These are phyloP conservation scores for Lepidochrysops patricia DNA, from an alignment of 2,888 invertebrate genomes.

Conservation along the genomic window DNA sequence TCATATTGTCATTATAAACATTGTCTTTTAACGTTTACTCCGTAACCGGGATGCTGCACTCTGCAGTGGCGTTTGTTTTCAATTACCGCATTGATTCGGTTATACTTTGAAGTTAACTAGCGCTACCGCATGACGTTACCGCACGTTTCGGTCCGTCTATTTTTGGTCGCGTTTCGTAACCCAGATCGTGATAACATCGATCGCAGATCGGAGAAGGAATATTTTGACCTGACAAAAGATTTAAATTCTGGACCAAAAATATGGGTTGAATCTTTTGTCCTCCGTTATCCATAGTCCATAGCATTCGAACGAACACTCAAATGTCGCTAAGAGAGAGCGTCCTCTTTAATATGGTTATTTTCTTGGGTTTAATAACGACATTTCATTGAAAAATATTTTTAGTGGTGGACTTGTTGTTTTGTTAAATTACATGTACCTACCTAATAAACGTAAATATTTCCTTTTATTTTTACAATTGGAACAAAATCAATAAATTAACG, in stretches of 20 bases:
- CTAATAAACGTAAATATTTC: not conserved
- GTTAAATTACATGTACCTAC: not conserved
- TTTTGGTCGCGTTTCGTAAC: slow-evolving; percentile 10
- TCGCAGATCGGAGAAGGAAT: not conserved
- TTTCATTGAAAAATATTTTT: too few relatives aligned
- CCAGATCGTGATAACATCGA: not conserved
- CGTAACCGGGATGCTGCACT: too few relatives aligned
- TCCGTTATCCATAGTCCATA: too few relatives aligned
- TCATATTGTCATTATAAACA: too few relatives aligned
- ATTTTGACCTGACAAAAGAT: not conserved
- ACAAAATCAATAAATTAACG: not conserved
- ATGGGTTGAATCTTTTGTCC: not conserved
- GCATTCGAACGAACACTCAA: too few relatives aligned
- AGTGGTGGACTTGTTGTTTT: too few relatives aligned
- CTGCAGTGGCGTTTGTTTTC: not conserved
- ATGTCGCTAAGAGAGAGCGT: too few relatives aligned
- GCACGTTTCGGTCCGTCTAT: slow-evolving; percentile 1
- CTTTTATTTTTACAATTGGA: not conserved
- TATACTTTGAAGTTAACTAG: not conserved
- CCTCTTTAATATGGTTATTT: too few relatives aligned
- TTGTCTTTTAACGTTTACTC: too few relatives aligned
- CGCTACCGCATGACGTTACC: not conserved
- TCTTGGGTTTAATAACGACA: too few relatives aligned
- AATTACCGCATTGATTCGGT: not conserved
- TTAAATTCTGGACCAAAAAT: not conserved